phyloP scores from a whole-genome alignment of 2,888 invertebrate species.

The Erebia palarica region DNA sequence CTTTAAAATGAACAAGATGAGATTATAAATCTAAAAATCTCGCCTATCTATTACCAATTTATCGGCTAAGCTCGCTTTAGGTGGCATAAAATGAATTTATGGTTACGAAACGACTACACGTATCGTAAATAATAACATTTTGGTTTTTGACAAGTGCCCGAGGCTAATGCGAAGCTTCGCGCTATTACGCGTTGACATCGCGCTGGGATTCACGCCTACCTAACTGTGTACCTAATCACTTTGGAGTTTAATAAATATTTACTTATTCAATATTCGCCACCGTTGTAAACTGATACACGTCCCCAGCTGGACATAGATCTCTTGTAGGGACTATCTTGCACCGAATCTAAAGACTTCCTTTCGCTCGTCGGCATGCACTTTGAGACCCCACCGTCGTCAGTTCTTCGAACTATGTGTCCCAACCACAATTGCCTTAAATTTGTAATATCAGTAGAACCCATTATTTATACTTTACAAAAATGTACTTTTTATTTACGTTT shows the following conservation, averaged over 20 bases:
- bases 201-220: constrained; percentile 48
- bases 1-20: constrained; percentile 17
- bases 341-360: too few species aligned
- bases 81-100: constrained; percentile 45
- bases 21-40: constrained; percentile 38
- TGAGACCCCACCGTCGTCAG: too few species aligned
- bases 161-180: constrained; percentile 35
- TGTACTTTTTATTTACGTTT: too few species aligned
- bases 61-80: constrained; percentile 37
- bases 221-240: not conserved
- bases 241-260: not conserved
- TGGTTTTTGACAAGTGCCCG: constrained; percentile 48
- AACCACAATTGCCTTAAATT: too few species aligned
- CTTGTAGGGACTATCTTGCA: too few species aligned
- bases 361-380: too few species aligned
- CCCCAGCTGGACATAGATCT: too few species aligned
- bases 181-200: constrained; percentile 51
- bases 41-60: constrained; percentile 38
- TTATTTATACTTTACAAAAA: too few species aligned
- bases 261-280: not conserved
- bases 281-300: too few species aligned
- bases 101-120: constrained; percentile 42
- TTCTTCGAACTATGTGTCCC: too few species aligned
- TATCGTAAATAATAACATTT: constrained; percentile 46
- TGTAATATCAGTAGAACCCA: too few species aligned